Percentiles rank a stretch among this genome's conserved stretches.
These are phyloP conservation scores for Phymorhynchus buccinoides DNA, from an alignment of 1,140 invertebrate genomes.

Conservation along the genomic window DNA sequence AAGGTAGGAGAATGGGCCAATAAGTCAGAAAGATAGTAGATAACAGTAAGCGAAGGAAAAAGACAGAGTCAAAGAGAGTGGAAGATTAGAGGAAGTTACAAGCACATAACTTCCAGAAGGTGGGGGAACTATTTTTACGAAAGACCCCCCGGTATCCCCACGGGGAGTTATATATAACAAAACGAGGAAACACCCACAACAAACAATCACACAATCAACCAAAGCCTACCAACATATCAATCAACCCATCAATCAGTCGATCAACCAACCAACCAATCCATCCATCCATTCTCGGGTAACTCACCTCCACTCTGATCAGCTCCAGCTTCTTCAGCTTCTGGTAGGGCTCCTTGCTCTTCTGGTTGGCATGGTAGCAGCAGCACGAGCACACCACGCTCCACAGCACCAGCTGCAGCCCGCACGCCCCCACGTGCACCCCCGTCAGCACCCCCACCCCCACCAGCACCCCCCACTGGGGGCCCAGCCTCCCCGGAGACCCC, in stretches of 20 bases:
- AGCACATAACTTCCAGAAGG: no score
- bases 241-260: no score
- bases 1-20: no score
- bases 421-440: slow-evolving; percentile 45
- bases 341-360: slow-evolving; percentile 56
- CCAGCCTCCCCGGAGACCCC: slow-evolving; percentile 24
- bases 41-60: no score
- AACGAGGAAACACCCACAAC: background rate
- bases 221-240: background rate
- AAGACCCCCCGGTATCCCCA: no score
- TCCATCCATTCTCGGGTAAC: no score
- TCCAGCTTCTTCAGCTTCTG: slow-evolving; percentile 59
- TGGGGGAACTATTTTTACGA: no score
- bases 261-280: no score
- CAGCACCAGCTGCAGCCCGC: slow-evolving; percentile 45
- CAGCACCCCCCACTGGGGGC: slow-evolving; percentile 48
- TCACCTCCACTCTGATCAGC: slow-evolving; percentile 58
- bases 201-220: background rate
- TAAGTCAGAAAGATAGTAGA: no score
- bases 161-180: no score
- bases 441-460: slow-evolving; percentile 43
- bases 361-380: slow-evolving; percentile 46
- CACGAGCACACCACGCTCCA: slow-evolving; percentile 54
- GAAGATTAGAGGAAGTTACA: no score
- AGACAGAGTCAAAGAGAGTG: no score